These are phyloP conservation scores for Maconellicoccus hirsutus DNA, from an alignment of 1,140 invertebrate species.

Conservation along the genomic window DNA sequence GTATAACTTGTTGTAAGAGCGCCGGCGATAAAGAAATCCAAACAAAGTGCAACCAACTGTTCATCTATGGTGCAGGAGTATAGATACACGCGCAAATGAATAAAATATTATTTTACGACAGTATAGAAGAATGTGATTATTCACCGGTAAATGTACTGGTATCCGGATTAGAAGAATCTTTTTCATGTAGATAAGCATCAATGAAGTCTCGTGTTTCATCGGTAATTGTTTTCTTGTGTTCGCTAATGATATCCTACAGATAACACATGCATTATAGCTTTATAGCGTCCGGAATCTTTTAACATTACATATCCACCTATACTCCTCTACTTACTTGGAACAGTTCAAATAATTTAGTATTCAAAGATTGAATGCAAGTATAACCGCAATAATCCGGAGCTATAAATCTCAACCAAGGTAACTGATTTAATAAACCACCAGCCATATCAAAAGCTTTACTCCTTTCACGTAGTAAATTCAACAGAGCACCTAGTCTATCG, in stretches of 20 bases:
- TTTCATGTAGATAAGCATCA: conserved; percentile 60
- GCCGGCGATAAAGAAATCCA: conserved; percentile 60
- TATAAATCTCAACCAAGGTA: conserved; percentile 56
- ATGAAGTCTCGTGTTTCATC: conserved; percentile 53
- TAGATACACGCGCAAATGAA: neutral
- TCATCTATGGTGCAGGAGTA: too few species aligned
- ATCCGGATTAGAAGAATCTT: conserved; percentile 39
- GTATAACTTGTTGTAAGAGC: conserved; percentile 57
- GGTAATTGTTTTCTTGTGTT: conserved; percentile 44
- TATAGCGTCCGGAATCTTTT: neutral
- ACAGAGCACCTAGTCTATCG: conserved; percentile 41
- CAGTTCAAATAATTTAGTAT: conserved; percentile 39
- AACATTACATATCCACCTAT: too few species aligned
- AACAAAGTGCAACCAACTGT: conserved; percentile 52
- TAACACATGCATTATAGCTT: neutral
- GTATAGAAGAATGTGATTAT: neutral
- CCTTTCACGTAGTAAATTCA: conserved; percentile 48
- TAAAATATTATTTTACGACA: neutral
- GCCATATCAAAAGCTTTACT: conserved; percentile 53
- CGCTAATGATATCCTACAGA: conserved; percentile 42
- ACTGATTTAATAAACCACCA: conserved; percentile 51
- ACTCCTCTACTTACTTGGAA: neutral
- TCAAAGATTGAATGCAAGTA: conserved; percentile 48
- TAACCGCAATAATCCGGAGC: conserved; percentile 54
- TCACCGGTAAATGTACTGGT: conserved; percentile 47